These are phyloP conservation scores for Trissonchulus latispiculum DNA, from an alignment of 2,888 invertebrate species.

Conservation along the genomic window DNA sequence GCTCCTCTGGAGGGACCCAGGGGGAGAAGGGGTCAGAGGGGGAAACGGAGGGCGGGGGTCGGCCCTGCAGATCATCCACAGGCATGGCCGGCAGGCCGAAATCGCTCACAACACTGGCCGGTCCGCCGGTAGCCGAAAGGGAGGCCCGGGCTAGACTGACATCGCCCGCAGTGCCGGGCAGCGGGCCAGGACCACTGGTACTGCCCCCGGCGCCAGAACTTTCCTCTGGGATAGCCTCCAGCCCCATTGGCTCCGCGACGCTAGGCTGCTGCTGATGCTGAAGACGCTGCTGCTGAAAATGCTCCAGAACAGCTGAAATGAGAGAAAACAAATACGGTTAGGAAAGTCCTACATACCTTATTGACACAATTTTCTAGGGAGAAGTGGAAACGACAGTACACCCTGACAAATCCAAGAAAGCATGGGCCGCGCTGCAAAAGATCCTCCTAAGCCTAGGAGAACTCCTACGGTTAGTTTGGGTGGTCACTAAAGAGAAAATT, in stretches of 20 bases:
- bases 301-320: no score
- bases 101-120: background rate
- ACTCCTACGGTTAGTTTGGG: no score
- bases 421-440: no score
- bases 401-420: no score
- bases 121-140: background rate
- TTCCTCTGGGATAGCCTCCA: background rate
- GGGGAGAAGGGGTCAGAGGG: slow-evolving; percentile 15
- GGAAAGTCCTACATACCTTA: no score
- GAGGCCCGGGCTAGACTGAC: background rate
- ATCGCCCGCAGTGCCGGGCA: background rate
- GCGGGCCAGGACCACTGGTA: background rate
- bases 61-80: background rate
- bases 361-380: no score
- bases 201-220: background rate
- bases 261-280: no score
- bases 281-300: no score
- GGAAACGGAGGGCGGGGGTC: slow-evolving; percentile 17
- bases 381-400: no score
- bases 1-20: slow-evolving; percentile 16
- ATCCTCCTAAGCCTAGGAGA: no score
- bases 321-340: no score
- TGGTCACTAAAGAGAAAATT: no score
- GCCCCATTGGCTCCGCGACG: background rate
- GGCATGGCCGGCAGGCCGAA: background rate